A percentile compares a stretch with the other conserved stretches of the same genome.
phyloP scores from a whole-genome alignment of 2,888 invertebrate species.

The Cryptus viduatorius region DNA sequence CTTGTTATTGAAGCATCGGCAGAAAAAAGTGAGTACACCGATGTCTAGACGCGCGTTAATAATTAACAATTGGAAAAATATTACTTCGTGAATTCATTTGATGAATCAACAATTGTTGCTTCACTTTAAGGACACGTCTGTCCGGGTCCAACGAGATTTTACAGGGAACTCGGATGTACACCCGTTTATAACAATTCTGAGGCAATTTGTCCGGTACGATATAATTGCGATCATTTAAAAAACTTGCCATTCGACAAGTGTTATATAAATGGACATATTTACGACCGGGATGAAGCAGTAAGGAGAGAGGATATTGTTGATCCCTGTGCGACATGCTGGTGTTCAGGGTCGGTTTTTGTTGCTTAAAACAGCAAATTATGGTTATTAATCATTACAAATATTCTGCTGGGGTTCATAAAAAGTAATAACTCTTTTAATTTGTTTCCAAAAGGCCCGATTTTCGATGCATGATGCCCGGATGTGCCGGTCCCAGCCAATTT shows the following conservation, averaged over 20 bases:
- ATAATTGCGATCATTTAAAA: slow-evolving; percentile 75
- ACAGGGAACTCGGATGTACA: slow-evolving; percentile 73
- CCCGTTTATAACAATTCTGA: slow-evolving; percentile 71
- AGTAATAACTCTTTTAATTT: neutral
- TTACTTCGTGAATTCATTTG: too few species aligned
- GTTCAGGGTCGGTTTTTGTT: neutral
- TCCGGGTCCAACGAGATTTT: slow-evolving; percentile 75
- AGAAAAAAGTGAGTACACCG: too few species aligned
- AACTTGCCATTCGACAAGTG: slow-evolving; percentile 72
- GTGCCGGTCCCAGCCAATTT: neutral
- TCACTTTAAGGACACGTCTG: slow-evolving; percentile 59
- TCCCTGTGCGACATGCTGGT: slow-evolving; percentile 68
- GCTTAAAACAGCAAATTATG: too few species aligned
- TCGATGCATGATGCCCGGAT: neutral
- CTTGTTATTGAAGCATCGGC: too few species aligned
- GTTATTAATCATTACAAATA: too few species aligned
- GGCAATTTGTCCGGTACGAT: slow-evolving; percentile 76
- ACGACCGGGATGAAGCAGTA: slow-evolving; percentile 74
- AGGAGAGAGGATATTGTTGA: slow-evolving; percentile 61
- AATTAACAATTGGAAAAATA: too few species aligned
- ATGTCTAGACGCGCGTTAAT: too few species aligned
- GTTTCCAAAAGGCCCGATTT: neutral
- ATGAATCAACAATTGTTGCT: too few species aligned
- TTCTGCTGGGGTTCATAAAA: too few species aligned
- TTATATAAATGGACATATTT: slow-evolving; percentile 74